Conservation (phyloP, 2,888 invertebrate genomes). For the Philonicus albiceps region DNA sequence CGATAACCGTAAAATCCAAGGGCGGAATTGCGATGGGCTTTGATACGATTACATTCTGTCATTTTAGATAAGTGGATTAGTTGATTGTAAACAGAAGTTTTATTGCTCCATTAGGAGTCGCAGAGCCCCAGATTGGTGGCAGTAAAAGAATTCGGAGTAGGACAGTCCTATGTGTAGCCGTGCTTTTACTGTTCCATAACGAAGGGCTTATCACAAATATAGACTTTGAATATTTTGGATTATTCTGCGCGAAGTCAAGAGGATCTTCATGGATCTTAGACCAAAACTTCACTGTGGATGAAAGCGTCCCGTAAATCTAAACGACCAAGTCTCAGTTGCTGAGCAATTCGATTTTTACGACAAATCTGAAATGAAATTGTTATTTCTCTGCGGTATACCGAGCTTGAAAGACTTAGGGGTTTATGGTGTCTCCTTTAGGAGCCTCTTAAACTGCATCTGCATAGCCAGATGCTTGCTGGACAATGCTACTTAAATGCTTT, state of each 20-base stretch:
- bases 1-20: conserved; percentile 37
- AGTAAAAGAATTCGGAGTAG: conserved; percentile 19
- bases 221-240: conserved; percentile 14
- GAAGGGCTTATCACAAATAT: conserved; percentile 16
- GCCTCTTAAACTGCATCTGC: neutral
- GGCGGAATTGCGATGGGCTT: conserved; percentile 22
- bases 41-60: conserved; percentile 46
- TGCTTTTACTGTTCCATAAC: conserved; percentile 21
- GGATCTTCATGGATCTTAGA: neutral
- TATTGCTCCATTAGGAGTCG: conserved; percentile 46
- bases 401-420: neutral
- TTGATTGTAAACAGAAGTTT: conserved; percentile 47
- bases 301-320: neutral
- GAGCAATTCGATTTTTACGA: neutral
- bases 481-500: neutral
- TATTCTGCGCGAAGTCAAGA: neutral
- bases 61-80: conserved; percentile 48
- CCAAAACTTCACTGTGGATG: neutral
- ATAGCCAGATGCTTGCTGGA: neutral
- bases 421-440: neutral
- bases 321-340: neutral
- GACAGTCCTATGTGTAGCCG: neutral
- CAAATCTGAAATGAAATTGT: neutral
- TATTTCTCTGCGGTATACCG: neutral
- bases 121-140: neutral